These are phyloP conservation scores for Neostethus bicornis DNA, from an alignment of 2,797 vertebrate genomes.

Conservation along the genomic window DNA sequence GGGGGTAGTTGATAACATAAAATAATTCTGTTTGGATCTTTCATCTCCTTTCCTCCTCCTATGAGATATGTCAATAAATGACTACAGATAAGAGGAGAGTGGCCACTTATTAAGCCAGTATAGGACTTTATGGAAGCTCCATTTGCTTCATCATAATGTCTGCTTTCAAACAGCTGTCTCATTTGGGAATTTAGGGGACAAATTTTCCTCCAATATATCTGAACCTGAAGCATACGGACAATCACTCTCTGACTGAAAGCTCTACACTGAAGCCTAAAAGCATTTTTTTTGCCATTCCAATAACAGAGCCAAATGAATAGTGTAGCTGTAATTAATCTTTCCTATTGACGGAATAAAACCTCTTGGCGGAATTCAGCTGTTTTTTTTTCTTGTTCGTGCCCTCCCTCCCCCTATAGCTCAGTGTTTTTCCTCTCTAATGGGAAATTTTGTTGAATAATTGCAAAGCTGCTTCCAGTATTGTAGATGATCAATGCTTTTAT, in stretches of 20 bases:
- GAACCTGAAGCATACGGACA: slow-evolving; percentile 56
- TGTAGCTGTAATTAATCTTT: slow-evolving; percentile 76
- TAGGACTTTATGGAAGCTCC: slow-evolving; percentile 47
- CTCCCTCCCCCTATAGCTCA: slow-evolving; percentile 4
- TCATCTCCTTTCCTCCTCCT: slow-evolving; percentile 29
- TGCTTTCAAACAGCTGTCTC: slow-evolving; percentile 67
- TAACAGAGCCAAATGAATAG: slow-evolving; percentile 73
- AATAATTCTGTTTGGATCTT: slow-evolving; percentile 34
- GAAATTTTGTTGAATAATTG: slow-evolving; percentile 67
- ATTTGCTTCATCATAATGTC: slow-evolving; percentile 64
- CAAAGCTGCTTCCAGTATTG: slow-evolving; percentile 51
- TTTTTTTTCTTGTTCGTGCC: not conserved
- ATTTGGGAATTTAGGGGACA: slow-evolving; percentile 69
- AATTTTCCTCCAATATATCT: slow-evolving; percentile 68
- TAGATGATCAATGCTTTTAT: slow-evolving; percentile 65
- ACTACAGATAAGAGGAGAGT: slow-evolving; percentile 56
- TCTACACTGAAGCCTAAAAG: slow-evolving; percentile 70
- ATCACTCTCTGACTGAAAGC: slow-evolving; percentile 66
- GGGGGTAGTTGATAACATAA: slow-evolving; percentile 24
- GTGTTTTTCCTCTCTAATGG: slow-evolving; percentile 49
- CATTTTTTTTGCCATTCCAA: slow-evolving; percentile 65
- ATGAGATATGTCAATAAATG: slow-evolving; percentile 49
- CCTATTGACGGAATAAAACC: slow-evolving; percentile 76
- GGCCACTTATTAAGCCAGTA: slow-evolving; percentile 55
- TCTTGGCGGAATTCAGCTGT: slow-evolving; percentile 48